A percentile compares a stretch with the other conserved stretches of the same genome.
These are phyloP conservation scores for Tor tambroides DNA, from an alignment of 2,113 vertebrate genomes.

Conservation along the genomic window DNA sequence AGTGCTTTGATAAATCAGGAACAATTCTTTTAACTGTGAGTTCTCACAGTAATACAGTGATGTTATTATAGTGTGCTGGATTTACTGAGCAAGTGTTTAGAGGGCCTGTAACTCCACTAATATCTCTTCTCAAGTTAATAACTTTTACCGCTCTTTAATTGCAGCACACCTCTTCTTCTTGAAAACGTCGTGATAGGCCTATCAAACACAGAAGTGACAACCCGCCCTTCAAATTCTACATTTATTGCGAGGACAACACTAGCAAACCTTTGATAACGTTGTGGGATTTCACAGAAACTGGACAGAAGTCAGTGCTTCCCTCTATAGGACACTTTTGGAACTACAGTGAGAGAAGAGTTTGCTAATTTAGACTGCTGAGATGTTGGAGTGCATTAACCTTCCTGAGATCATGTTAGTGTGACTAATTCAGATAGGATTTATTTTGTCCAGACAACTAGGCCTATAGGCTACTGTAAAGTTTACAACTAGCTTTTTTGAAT, in stretches of 20 bases:
- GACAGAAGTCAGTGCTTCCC: conserved; percentile 52
- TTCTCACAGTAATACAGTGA: neutral
- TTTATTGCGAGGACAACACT: conserved; percentile 28
- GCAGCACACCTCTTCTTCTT: neutral
- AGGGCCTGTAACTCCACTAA: neutral
- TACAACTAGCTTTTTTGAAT: neutral
- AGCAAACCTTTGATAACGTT: conserved; percentile 11
- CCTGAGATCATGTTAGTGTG: neutral
- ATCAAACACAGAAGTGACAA: conserved; percentile 21
- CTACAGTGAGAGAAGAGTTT: neutral
- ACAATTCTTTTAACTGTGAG: neutral
- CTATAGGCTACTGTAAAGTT: neutral
- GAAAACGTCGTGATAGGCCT: conserved; percentile 1
- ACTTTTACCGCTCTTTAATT: neutral
- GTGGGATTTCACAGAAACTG: neutral
- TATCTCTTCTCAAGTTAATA: neutral
- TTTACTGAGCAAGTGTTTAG: neutral
- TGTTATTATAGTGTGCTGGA: neutral
- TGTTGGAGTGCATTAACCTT: neutral
- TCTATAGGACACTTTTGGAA: conserved; percentile 53
- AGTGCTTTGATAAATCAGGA: neutral
- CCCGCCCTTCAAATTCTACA: conserved; percentile 21
- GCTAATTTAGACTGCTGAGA: neutral
- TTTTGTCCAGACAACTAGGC: neutral
- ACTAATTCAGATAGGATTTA: neutral